Conservation (phyloP, 2,113 vertebrate species). For the Candoia aspera region DNA sequence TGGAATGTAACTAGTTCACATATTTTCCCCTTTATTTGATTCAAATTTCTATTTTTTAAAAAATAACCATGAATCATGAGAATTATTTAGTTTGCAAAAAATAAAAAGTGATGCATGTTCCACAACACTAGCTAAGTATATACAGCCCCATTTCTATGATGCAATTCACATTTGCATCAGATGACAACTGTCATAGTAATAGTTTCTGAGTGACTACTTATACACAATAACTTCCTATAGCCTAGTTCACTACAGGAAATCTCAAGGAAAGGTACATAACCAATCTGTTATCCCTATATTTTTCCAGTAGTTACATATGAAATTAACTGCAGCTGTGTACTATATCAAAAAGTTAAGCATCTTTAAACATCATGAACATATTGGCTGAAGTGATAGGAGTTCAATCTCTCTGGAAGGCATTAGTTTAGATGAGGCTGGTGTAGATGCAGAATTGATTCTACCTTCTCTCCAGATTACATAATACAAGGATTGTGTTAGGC, state of each 20-base stretch:
- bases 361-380: not conserved
- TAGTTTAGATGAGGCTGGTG: not conserved
- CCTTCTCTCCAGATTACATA: not conserved
- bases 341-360: not conserved
- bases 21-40: slow-evolving; percentile 20
- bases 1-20: slow-evolving; percentile 29
- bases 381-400: not conserved
- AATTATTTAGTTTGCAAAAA: not conserved
- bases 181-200: not conserved
- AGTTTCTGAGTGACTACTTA: not conserved
- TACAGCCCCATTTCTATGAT: not conserved
- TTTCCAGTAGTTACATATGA: not conserved
- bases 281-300: not conserved
- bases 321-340: not conserved
- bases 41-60: not conserved
- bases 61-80: not conserved
- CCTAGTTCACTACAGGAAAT: not conserved
- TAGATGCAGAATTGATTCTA: not conserved
- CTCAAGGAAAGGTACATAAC: not conserved
- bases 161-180: not conserved
- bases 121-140: not conserved
- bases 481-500: not conserved
- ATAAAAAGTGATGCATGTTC: not conserved
- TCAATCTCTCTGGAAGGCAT: not conserved
- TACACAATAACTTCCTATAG: not conserved